A percentile compares a stretch with the other conserved stretches of the same genome.
Conservation (phyloP, 1,140 invertebrate genomes). For the Lepidurus arcticus region DNA sequence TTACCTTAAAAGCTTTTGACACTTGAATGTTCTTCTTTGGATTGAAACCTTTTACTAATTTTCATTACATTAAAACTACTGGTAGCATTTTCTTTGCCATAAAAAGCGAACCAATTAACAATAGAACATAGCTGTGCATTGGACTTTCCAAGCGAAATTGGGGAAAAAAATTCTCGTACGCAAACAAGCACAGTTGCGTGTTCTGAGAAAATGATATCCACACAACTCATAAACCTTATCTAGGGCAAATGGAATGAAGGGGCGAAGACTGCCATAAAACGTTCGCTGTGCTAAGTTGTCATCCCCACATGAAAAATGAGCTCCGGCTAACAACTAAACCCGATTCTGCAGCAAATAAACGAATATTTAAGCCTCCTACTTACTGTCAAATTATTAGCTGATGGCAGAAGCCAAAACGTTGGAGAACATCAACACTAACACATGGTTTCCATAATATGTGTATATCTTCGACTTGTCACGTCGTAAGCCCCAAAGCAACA, state of each 20-base stretch:
- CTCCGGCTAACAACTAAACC: neutral
- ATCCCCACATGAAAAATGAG: neutral
- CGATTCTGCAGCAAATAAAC: neutral
- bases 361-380: no score
- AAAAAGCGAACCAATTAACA: neutral
- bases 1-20: no score
- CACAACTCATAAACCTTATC: neutral
- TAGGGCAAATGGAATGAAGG: neutral
- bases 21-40: no score
- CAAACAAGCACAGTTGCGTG: slow-evolving; percentile 13
- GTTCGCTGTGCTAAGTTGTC: neutral
- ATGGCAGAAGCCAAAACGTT: no score
- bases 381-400: no score
- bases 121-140: neutral
- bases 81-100: no score
- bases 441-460: no score
- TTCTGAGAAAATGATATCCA: neutral
- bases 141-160: neutral
- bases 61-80: no score
- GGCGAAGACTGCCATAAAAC: neutral
- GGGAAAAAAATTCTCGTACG: neutral
- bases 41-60: no score
- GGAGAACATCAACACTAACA: no score
- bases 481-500: no score
- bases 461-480: no score